Conservation (phyloP, 1,140 invertebrate genomes). For the Berghia stephanieae region DNA sequence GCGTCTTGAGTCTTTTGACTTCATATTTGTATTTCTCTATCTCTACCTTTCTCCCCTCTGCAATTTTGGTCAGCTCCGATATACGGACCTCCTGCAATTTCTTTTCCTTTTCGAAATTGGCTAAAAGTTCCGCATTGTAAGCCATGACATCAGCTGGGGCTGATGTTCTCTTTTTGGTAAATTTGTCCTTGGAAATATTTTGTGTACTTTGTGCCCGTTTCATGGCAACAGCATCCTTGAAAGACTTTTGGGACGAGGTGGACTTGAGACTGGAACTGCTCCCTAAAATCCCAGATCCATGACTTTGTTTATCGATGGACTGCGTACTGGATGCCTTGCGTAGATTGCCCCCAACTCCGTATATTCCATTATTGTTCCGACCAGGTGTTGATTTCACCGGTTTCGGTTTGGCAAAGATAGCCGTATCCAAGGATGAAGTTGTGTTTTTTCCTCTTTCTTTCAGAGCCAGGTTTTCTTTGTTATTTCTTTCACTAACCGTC, state of each 20-base stretch:
- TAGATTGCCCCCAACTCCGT: conserved; percentile 40
- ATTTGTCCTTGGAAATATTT: conserved; percentile 62
- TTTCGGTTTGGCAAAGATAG: conserved; percentile 38
- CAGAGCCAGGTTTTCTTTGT: conserved; percentile 36
- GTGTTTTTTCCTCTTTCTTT: conserved; percentile 42
- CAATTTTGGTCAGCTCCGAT: conserved; percentile 63
- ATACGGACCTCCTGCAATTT: conserved; percentile 62
- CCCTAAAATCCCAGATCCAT: conserved; percentile 18
- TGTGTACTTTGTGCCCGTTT: conserved; percentile 63
- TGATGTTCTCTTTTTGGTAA: conserved; percentile 56
- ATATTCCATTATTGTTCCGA: too few species aligned
- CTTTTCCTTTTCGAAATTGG: conserved; percentile 67
- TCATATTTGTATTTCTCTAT: conserved; percentile 65
- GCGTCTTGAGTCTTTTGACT: conserved; percentile 56
- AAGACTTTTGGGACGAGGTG: conserved; percentile 34
- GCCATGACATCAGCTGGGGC: conserved; percentile 65
- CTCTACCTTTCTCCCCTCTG: conserved; percentile 64
- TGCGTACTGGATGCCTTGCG: conserved; percentile 61
- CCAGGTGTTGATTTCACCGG: conserved; percentile 30
- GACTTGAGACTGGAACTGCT: conserved; percentile 34
- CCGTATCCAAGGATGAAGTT: too few species aligned
- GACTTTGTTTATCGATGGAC: conserved; percentile 54
- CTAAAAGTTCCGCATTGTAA: conserved; percentile 66
- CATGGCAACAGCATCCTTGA: conserved; percentile 46
- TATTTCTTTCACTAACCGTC: conserved; percentile 30